A percentile compares a stretch with the other conserved stretches of the same genome.
phyloP scores from a whole-genome alignment of 2,888 invertebrate species.

The Dermolepida albohirtum region DNA sequence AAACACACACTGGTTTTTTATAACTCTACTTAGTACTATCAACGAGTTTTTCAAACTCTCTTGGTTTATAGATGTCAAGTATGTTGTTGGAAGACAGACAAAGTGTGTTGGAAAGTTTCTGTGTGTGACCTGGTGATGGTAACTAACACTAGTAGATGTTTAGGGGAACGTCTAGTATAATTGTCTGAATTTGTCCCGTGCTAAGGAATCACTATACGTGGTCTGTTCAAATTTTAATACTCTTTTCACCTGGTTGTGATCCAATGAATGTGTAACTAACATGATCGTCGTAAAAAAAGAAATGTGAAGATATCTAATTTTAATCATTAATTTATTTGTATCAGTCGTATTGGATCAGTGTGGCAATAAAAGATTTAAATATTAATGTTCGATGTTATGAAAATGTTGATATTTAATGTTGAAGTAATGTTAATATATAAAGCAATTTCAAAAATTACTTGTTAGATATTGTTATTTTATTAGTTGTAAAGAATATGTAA shows the following conservation, averaged over 20 bases:
- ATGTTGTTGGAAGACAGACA: conserved; percentile 12
- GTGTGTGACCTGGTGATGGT: conserved; percentile 15
- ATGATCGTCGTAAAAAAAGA: not conserved
- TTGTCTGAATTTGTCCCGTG: conserved; percentile 3
- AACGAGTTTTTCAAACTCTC: not conserved
- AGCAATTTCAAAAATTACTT: too few relatives aligned
- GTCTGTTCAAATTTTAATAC: not conserved
- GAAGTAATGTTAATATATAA: not conserved
- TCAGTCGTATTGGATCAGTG: not conserved
- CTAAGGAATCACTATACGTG: not conserved
- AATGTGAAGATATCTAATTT: not conserved
- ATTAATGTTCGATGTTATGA: conserved; percentile 17
- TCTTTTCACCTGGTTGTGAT: not conserved
- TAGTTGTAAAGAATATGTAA: too few relatives aligned
- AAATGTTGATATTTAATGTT: conserved; percentile 18
- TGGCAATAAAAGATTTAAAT: not conserved
- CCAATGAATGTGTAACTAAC: conserved; percentile 1
- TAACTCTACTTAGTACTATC: conserved; percentile 7
- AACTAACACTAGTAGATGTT: conserved; percentile 18
- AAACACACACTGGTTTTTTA: conserved; percentile 30
- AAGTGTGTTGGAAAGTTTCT: conserved; percentile 24
- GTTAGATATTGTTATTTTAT: too few relatives aligned
- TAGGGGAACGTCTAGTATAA: conserved; percentile 8
- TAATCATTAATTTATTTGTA: not conserved
- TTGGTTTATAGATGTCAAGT: conserved; percentile 23